Evolutionary conservation across 2,888 invertebrate species (phyloP), one percentile per base, ranked within the genome.

Genomic region (Cataglyphis cursor): DNA sequence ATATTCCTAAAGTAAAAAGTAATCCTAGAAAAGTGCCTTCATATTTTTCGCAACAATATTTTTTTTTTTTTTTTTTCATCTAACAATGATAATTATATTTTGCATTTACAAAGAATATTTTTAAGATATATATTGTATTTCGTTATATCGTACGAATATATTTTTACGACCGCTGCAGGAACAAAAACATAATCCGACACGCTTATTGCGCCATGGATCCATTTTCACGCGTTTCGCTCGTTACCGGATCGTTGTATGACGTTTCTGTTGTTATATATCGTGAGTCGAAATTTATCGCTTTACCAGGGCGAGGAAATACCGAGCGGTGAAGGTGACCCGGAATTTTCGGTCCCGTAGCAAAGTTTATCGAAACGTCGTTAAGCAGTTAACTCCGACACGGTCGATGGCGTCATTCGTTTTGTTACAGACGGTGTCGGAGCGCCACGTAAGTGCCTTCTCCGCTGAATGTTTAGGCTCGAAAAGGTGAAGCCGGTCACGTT

Each of bases 401-500:
- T 64, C 82, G 83, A 89, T 90, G 89, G 89, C 89, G 88, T 90
- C 89, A 88, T 85, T 82, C 84, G 84, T 89, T 89, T 89, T 85
- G 70, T 83, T 82, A 65, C 82, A 72, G 83, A 83, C 82, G 84
- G 66, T 82, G 78, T 59, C 35, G 66, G 75, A 84, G 85, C 76
- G 83, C 85, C 82, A 76, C 82, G 84, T 84, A 87, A 90, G 87
- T 86, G 88, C 86, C 90, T 89, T 87, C 85, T 87, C 85, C 76
- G 76, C 66, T 68, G 75, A 78, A 88, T 92, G 92, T 93, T 93
- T 93, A 91, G 92, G 89, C 91, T 93, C 86, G 87, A 86, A 85
- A 85, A 92, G 82, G 83, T 86, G 87, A 87, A 88, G 86, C 89
- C 83, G 88, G 91, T 93, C 93, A 92, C 92, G 93, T 93, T 92